Base-by-base conservation (phyloP, 2,888 invertebrate genomes). In the Lapara coniferarum region DNA sequence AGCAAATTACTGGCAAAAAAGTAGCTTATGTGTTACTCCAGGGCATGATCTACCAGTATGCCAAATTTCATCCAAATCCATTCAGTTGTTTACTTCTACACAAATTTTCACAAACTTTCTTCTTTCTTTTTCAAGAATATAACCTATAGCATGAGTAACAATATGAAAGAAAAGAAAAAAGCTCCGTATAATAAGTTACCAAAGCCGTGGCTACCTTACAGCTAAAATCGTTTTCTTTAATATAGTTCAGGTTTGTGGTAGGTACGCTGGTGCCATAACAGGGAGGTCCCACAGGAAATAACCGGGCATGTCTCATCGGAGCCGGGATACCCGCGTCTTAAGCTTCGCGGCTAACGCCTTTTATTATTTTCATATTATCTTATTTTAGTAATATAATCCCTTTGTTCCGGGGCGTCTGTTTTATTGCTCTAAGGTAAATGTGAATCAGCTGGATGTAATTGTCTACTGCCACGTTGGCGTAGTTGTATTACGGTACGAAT, bases 281-380 rank as follows among this genome's bases (percentile, higher is more conserved):
- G 76, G 77, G 77, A 73, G 70, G 79, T 88, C 89, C 82, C 86
- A 68, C 75, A 90, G 91, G 89, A 91, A 91, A 91, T 91, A 90
- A 88, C 83, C 79, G 80, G 83, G 81, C 82, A 80, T 78, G 74
- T 80, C 79, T 80, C 77, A 72, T 68, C 73, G 78, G 46, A 77
- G 72, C 57, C 58, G 71, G 59, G 57, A 49, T 49, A 46, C 49
- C 44, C 59, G 67, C 69, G 74, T 74, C 75, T 69, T 69, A 67
- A 75, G 76, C 76, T 77, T 73, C 70, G 73, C 74, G 77, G 68
- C 77, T 75, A 76, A 81, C 82, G 81, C 78, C 79, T 85, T 87
- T 85, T 86, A 86, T 88, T 85, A 86, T 85, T 88, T 86, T 88
- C 81, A 80, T 85, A 85, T 83, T 82, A 85, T 83, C 78, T 82